Conservation (phyloP, 2,113 vertebrate species). For the Cochlearius cochlearius region DNA sequence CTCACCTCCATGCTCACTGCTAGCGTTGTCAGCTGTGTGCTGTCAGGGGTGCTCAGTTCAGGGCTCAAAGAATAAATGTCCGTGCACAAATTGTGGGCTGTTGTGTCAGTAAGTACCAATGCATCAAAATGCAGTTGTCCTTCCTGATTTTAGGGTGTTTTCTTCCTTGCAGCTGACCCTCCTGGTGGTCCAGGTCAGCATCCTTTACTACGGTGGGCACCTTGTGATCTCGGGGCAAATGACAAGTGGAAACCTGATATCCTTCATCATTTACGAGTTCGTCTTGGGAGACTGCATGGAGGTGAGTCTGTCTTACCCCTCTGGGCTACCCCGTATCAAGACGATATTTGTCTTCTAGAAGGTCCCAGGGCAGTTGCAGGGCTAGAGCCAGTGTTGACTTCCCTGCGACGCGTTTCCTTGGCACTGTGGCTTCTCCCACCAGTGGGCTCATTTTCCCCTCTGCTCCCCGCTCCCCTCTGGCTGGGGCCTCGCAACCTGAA, state of each 20-base stretch:
- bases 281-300: constrained; percentile 91
- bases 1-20: neutral
- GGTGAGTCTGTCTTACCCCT: constrained; percentile 69
- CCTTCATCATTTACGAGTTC: constrained; percentile 93
- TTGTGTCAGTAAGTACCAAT: neutral
- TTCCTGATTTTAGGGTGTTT: neutral
- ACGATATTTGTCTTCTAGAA: neutral
- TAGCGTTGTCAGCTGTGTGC: neutral
- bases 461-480: neutral
- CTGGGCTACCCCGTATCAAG: neutral
- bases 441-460: neutral
- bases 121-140: neutral
- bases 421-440: neutral
- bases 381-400: neutral
- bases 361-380: neutral
- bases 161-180: constrained; percentile 81
- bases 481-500: neutral
- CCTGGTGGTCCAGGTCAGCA: constrained; percentile 87
- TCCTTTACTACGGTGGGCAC: constrained; percentile 93
- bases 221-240: constrained; percentile 90
- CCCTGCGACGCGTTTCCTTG: neutral
- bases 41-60: neutral
- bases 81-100: neutral
- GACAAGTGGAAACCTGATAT: constrained; percentile 86
- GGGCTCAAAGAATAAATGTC: neutral